Evolutionary conservation across 2,113 vertebrate genomes (phyloP), one percentile per base, ranked within the genome.

Genomic region (Toxostoma redivivum): DNA sequence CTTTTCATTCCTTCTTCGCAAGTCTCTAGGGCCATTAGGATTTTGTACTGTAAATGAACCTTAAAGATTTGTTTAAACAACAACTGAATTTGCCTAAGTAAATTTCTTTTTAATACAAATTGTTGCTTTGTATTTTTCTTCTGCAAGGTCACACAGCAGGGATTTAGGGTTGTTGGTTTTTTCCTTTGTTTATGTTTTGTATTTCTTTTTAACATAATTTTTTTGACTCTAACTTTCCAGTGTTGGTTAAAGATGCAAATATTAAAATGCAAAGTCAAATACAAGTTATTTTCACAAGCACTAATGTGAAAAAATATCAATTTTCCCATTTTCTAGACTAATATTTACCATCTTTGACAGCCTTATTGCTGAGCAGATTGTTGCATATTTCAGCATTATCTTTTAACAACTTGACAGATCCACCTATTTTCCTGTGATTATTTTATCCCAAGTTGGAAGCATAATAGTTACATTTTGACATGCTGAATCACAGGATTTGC

Each of bases 381-480:
- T 73, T 85, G 95, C 50, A 78, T 96, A 96, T 96, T 95, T 97
- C 95, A 97, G 86, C 81, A 95, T 95, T 97, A 96, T 95, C 95
- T 95, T 94, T 96, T 95, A 96, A 94, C 79, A 92, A 82, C 81
- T 95, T 97, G 95, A 97, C 95, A 96, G 91, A 95, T 92, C 95
- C 56, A 92, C 95, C 95, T 92, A 91, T 97, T 97, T 97, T 86
- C 65, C 88, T 91, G 84, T 85, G 94, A 96, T 95, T 95, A 95
- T 92, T 96, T 96, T 92, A 95, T 88, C 81, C 86, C 82, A 80
- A 71, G 51, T 27, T 94, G 65, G 95, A 94, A 95, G 86, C 57
- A 48, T 92, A 86, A 95, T 77, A 84, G 95, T 51, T 96, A 74
- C 90, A 90, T 96, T 95, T 84, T 12, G 61, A 97, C 95, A 86